Evolutionary conservation across 2,797 vertebrate genomes (phyloP).

Genomic region (Enteromius trimaculatus): DNA sequence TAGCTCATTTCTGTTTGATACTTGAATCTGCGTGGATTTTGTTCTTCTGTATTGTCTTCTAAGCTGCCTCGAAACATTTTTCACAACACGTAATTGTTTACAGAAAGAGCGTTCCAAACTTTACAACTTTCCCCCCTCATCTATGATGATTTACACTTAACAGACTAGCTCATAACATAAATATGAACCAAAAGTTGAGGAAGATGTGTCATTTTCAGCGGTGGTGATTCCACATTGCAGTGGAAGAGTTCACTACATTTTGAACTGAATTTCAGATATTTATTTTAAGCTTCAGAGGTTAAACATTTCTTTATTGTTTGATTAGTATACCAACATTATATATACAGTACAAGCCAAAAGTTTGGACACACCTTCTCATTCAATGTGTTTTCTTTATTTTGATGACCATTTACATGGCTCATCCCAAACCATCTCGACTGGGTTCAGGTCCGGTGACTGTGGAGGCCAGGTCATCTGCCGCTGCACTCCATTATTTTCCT

Average conservation of each 20-base stretch:
- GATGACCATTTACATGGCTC: too few relatives aligned
- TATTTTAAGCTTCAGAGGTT: neutral
- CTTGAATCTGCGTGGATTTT: slow-evolving; percentile 4
- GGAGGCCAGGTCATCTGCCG: too few relatives aligned
- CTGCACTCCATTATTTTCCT: too few relatives aligned
- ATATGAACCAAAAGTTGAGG: neutral
- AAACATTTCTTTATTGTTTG: neutral
- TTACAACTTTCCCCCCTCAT: neutral
- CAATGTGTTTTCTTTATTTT: too few relatives aligned
- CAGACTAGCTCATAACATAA: neutral
- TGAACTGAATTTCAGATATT: neutral
- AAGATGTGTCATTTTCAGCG: slow-evolving; percentile 12
- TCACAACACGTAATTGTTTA: slow-evolving; percentile 25
- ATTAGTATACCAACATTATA: neutral
- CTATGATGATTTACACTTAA: slow-evolving; percentile 20
- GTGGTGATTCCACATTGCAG: neutral
- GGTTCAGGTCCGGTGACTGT: too few relatives aligned
- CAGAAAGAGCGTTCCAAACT: neutral
- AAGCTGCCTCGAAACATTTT: slow-evolving; percentile 22
- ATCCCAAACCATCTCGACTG: too few relatives aligned
- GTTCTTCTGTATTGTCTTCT: neutral
- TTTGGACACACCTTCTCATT: too few relatives aligned
- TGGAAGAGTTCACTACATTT: neutral
- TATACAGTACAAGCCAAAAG: too few relatives aligned
- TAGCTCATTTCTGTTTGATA: slow-evolving; percentile 51